Conservation (phyloP, 2,888 invertebrate species). For the Heliconius cydno region DNA sequence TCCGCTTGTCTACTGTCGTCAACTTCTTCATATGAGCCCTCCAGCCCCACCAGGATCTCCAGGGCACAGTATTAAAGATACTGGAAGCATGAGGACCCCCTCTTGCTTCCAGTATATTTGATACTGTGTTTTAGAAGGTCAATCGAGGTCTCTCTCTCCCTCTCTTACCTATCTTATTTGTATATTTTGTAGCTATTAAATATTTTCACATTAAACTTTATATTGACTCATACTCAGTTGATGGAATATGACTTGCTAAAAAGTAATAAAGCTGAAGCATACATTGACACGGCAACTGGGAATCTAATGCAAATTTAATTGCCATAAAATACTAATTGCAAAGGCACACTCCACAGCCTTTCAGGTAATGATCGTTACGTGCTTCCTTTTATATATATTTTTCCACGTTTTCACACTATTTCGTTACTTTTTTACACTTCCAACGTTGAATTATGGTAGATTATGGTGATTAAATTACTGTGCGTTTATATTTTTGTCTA, state of each 20-base stretch:
- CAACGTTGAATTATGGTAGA: neutral
- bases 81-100: no score
- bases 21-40: no score
- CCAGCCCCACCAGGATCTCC: no score
- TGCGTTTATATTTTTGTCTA: neutral
- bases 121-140: no score
- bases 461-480: neutral
- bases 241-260: neutral
- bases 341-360: slow-evolving; percentile 18
- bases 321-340: slow-evolving; percentile 37
- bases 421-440: neutral
- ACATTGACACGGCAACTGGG: slow-evolving; percentile 16
- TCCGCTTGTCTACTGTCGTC: no score
- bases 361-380: slow-evolving; percentile 28
- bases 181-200: neutral
- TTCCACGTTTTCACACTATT: slow-evolving; percentile 5
- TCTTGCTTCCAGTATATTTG: no score
- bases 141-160: no score
- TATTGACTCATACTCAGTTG: neutral
- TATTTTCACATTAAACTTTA: neutral
- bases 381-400: slow-evolving; percentile 8
- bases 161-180: neutral
- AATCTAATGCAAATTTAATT: slow-evolving; percentile 35
- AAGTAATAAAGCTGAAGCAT: slow-evolving; percentile 22
- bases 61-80: no score